phyloP scores from a whole-genome alignment of 2,888 invertebrate genomes.

The Drosophila fungiperda region DNA sequence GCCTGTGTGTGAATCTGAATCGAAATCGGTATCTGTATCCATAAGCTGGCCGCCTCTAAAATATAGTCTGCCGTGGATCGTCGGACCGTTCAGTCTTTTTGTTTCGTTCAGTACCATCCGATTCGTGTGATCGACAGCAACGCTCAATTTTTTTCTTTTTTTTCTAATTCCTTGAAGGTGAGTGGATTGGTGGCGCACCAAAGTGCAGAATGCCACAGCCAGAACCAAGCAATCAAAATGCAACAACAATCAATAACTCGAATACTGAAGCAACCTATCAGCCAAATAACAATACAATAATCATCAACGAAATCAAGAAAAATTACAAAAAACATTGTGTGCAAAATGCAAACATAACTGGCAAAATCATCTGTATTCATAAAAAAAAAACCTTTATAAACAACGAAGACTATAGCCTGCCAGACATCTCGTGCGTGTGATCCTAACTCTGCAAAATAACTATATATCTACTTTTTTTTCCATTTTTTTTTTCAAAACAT shows the following conservation, averaged over 20 bases:
- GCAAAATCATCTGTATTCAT: not conserved
- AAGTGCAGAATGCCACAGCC: slow-evolving; percentile 4
- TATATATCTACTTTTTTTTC: not conserved
- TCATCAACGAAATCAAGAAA: slow-evolving; percentile 3
- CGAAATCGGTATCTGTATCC: slow-evolving; percentile 79
- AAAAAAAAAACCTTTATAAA: slow-evolving; percentile 1
- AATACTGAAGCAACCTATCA: not conserved
- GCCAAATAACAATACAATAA: not conserved
- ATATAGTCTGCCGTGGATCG: slow-evolving; percentile 86
- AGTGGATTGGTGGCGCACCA: slow-evolving; percentile 75
- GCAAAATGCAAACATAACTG: slow-evolving; percentile 14
- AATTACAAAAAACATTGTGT: not conserved
- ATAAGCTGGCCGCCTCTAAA: slow-evolving; percentile 73
- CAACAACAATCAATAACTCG: not conserved
- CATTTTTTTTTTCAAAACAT: slow-evolving; percentile 24
- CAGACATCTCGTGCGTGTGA: slow-evolving; percentile 42
- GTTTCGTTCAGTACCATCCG: slow-evolving; percentile 84
- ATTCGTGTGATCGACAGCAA: slow-evolving; percentile 84
- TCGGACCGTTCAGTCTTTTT: slow-evolving; percentile 86
- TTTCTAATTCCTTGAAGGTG: slow-evolving; percentile 85
- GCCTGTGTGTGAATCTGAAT: slow-evolving; percentile 42
- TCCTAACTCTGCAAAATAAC: slow-evolving; percentile 7
- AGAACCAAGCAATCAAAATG: slow-evolving; percentile 18
- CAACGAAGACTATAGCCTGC: not conserved
- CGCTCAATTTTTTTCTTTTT: slow-evolving; percentile 82